A percentile compares a stretch with the other conserved stretches of the same genome.
Conservation (phyloP, 2,888 invertebrate species). For the Aethes cnicana region DNA sequence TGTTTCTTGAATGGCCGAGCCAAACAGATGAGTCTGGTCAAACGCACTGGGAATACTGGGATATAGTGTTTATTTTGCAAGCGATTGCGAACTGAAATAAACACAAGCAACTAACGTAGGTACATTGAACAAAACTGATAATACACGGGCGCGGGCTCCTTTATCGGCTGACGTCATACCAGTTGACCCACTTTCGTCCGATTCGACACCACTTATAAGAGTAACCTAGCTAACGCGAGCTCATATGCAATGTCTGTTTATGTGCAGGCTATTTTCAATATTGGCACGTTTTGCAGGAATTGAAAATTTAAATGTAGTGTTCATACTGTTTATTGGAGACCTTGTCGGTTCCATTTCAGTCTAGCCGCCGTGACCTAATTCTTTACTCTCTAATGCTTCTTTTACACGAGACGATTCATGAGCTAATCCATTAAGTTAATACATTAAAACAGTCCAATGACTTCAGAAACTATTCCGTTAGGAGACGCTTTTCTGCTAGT, state of each 20-base stretch:
- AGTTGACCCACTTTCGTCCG: slow-evolving; percentile 73
- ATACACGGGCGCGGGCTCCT: slow-evolving; percentile 67
- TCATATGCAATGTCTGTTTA: slow-evolving; percentile 43
- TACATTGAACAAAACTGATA: slow-evolving; percentile 65
- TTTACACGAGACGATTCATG: too few species aligned
- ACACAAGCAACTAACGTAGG: slow-evolving; percentile 10
- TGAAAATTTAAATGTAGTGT: slow-evolving; percentile 41
- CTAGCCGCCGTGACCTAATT: slow-evolving; percentile 35
- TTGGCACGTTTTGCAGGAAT: slow-evolving; percentile 29
- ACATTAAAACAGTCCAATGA: too few species aligned
- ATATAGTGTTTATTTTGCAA: slow-evolving; percentile 25
- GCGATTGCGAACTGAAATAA: slow-evolving; percentile 16
- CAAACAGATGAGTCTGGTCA: slow-evolving; percentile 7
- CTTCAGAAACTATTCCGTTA: too few species aligned
- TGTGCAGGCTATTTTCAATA: slow-evolving; percentile 49
- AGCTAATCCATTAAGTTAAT: too few species aligned
- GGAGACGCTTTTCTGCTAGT: too few species aligned
- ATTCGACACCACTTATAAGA: slow-evolving; percentile 71
- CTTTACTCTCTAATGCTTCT: slow-evolving; percentile 2
- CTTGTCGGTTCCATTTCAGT: slow-evolving; percentile 44
- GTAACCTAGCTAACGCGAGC: slow-evolving; percentile 54
- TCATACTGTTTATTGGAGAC: slow-evolving; percentile 44
- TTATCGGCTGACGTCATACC: slow-evolving; percentile 77
- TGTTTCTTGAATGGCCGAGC: too few species aligned
- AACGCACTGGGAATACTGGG: neutral